A percentile compares a stretch with the other conserved stretches of the same genome.
Conservation (phyloP, 2,888 invertebrate genomes). For the Toxonevra muliebris region DNA sequence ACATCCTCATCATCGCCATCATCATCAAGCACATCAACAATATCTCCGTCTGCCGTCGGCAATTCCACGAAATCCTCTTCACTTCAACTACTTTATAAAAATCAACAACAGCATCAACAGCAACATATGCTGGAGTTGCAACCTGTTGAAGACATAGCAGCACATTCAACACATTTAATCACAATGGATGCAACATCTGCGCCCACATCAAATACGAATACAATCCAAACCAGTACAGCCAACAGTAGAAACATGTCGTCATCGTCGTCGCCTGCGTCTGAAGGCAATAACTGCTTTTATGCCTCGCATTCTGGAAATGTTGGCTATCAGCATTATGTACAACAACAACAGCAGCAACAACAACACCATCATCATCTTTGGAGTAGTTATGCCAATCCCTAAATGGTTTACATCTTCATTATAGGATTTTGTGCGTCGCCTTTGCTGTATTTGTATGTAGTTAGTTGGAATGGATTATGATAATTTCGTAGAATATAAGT, state of each 20-base stretch:
- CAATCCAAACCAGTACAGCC: slow-evolving; percentile 3
- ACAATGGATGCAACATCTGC: slow-evolving; percentile 20
- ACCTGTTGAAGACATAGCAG: slow-evolving; percentile 39
- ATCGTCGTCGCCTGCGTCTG: not conserved
- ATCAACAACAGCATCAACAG: slow-evolving; percentile 31
- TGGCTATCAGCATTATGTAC: slow-evolving; percentile 29
- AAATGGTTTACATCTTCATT: slow-evolving; percentile 40
- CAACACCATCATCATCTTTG: slow-evolving; percentile 55
- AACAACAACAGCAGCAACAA: slow-evolving; percentile 44
- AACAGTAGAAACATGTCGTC: not conserved
- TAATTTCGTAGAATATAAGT: no score
- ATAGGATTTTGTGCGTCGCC: slow-evolving; percentile 5
- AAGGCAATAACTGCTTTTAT: slow-evolving; percentile 32
- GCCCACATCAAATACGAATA: slow-evolving; percentile 11
- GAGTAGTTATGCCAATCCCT: slow-evolving; percentile 60
- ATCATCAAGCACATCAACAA: slow-evolving; percentile 27
- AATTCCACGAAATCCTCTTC: slow-evolving; percentile 27
- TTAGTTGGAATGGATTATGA: no score
- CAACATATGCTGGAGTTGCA: slow-evolving; percentile 47
- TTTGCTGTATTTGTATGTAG: slow-evolving; percentile 1
- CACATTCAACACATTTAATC: slow-evolving; percentile 26
- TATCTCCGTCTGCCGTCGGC: slow-evolving; percentile 20
- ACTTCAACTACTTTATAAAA: slow-evolving; percentile 29
- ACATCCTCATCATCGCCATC: slow-evolving; percentile 33
- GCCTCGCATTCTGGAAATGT: slow-evolving; percentile 23